Evolutionary conservation across 2,797 vertebrate species (phyloP).

Genomic region (Otus scops): DNA sequence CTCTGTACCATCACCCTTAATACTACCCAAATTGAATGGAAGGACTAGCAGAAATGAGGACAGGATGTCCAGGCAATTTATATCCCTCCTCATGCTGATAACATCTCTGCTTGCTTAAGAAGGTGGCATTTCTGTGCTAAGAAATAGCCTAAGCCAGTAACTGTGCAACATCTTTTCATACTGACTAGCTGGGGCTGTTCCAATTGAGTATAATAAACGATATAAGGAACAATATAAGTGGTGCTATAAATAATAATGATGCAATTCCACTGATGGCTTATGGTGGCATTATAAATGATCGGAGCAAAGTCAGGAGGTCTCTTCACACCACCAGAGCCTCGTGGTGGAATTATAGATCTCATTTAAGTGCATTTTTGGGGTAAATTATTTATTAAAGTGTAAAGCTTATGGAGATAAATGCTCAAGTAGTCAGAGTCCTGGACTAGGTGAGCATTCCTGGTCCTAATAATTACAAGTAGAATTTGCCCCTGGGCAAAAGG

Average conservation of each 20-base stretch:
- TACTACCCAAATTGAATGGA: background rate
- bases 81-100: background rate
- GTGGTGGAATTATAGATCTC: conserved; percentile 55
- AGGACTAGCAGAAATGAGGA: background rate
- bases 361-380: conserved; percentile 67
- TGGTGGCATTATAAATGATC: conserved; percentile 64
- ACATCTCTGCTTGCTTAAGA: background rate
- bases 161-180: background rate
- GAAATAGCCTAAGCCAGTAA: background rate
- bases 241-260: conserved; percentile 65
- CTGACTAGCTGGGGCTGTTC: conserved; percentile 32
- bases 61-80: background rate
- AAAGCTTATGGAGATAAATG: conserved; percentile 64
- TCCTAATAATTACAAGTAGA: conserved; percentile 39
- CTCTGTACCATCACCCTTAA: background rate
- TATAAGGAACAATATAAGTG: conserved; percentile 56
- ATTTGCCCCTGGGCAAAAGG: background rate
- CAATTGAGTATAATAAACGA: conserved; percentile 66
- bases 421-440: conserved; percentile 5
- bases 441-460: conserved; percentile 37
- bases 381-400: conserved; percentile 70
- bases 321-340: conserved; percentile 57
- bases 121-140: background rate
- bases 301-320: conserved; percentile 63
- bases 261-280: conserved; percentile 63